Evolutionary conservation across 2,113 vertebrate species (phyloP), one percentile per base, ranked within the genome.

Genomic region (Anhinga anhinga): DNA sequence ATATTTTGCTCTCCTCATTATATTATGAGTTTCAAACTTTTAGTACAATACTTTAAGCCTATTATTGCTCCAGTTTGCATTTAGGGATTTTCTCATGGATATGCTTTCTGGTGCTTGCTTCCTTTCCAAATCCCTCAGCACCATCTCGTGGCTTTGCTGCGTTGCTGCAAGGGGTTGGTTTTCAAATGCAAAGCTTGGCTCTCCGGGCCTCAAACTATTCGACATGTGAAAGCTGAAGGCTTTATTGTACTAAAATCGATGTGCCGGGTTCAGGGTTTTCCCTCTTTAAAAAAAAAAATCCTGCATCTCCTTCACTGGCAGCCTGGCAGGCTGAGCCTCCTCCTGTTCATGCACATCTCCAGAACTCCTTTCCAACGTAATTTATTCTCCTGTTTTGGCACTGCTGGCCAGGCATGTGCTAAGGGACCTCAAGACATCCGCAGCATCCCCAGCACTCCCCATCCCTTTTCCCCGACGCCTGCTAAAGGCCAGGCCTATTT

Each of bases 241-340:
- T 55, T 50, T 19, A 7, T 7, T 5, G 40, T n/a, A 0, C 10
- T n/a, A 17, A 53, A 79, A 11, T 14, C 2, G 12, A 32, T 0
- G 19, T 0, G 13, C 6, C 38, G 0, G 3, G 0, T 5, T n/a
- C 19, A 0, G 11, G 9, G 7, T 14, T 49, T 44, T 4, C 40
- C 44, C 25, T 32, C 14, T 53, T 30, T 7, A 4, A 6, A 32
- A 63, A 42, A 11, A 30, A 27, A 49, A 52, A 36, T 7, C 34
- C 36, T 13, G 7, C 23, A 1, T 32, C 71, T 42, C 44, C 34
- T 53, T 42, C 12, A 1, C 44, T 3, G 3, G 15, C 17, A 13
- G 5, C 56, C 20, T 1, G 25, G 20, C 42, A 1, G 12, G 38
- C 34, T 3, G 1, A 29, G 16, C 3, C 17, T 32, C 42, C 53